A percentile compares a stretch with the other conserved stretches of the same genome.
Conservation (phyloP, 2,797 vertebrate genomes). For the Oryzias sinensis region DNA sequence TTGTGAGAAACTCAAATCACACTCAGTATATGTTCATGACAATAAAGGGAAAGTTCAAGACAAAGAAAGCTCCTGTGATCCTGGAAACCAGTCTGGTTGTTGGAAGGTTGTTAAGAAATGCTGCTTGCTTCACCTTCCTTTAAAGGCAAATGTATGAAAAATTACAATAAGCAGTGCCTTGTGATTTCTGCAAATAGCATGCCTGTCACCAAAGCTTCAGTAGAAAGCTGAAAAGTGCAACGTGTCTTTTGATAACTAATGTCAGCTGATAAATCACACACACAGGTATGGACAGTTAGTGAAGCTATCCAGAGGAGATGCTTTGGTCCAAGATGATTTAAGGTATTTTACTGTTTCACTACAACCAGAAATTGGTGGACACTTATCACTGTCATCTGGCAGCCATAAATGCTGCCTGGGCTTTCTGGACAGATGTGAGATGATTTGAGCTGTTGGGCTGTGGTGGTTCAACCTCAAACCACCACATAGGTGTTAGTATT, state of each 20-base stretch:
- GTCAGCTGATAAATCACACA: not conserved
- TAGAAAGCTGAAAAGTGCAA: fast-evolving
- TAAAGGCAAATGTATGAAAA: not conserved
- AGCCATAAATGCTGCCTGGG: constrained; percentile 15
- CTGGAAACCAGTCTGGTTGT: too few relatives aligned
- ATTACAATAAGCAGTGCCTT: too few relatives aligned
- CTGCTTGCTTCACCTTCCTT: constrained; percentile 12
- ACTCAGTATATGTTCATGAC: constrained; percentile 16
- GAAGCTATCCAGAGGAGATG: constrained; percentile 24
- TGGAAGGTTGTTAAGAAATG: too few relatives aligned
- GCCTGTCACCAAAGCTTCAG: not conserved
- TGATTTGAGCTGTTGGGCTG: too few relatives aligned
- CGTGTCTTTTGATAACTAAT: fast-evolving
- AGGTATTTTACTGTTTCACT: constrained; percentile 10
- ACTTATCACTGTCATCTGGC: constrained; percentile 50
- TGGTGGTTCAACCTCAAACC: too few relatives aligned
- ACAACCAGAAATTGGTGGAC: constrained; percentile 60
- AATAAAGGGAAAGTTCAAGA: not conserved
- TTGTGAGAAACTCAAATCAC: too few relatives aligned
- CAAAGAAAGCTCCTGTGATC: too few relatives aligned
- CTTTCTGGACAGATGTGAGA: too few relatives aligned
- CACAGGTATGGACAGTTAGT: constrained; percentile 9
- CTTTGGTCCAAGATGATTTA: not conserved
- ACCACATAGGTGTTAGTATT: too few relatives aligned
- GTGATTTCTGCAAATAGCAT: constrained; percentile 9